phyloP scores from a whole-genome alignment of 2,113 vertebrate species.

The Sinocyclocheilus rhinocerous region DNA sequence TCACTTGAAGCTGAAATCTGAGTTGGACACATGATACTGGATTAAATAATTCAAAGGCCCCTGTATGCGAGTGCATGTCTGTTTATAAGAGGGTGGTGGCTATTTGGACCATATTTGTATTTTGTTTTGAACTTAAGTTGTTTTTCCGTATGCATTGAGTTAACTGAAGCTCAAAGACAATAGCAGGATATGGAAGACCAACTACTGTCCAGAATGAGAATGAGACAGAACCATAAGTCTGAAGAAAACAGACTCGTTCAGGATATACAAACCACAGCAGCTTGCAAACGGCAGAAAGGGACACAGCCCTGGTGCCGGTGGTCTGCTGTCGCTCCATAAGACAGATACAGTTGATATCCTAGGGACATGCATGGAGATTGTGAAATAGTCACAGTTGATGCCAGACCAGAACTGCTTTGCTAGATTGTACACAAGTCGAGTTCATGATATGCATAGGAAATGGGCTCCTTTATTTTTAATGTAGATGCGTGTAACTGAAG shows the following conservation, averaged over 20 bases:
- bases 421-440: background rate
- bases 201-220: conserved; percentile 56
- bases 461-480: background rate
- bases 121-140: conserved; percentile 22
- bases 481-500: background rate
- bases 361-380: background rate
- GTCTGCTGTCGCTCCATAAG: conserved; percentile 1
- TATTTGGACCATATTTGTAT: conserved; percentile 41
- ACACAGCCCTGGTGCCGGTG: conserved; percentile 14
- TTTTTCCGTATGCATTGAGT: conserved; percentile 36
- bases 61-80: conserved; percentile 29
- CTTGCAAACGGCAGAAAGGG: conserved; percentile 45
- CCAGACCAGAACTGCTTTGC: background rate
- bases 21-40: conserved; percentile 63
- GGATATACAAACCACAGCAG: conserved; percentile 27
- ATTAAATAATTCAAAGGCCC: conserved; percentile 71
- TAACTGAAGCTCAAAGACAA: conserved; percentile 64
- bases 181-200: conserved; percentile 70
- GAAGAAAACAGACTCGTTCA: conserved; percentile 33
- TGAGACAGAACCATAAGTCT: conserved; percentile 34
- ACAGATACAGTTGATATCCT: background rate
- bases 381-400: background rate
- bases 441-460: background rate
- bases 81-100: conserved; percentile 35
- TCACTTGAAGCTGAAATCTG: conserved; percentile 63